Evolutionary conservation across 2,113 vertebrate genomes (phyloP).

Genomic region (Grallaria varia): DNA sequence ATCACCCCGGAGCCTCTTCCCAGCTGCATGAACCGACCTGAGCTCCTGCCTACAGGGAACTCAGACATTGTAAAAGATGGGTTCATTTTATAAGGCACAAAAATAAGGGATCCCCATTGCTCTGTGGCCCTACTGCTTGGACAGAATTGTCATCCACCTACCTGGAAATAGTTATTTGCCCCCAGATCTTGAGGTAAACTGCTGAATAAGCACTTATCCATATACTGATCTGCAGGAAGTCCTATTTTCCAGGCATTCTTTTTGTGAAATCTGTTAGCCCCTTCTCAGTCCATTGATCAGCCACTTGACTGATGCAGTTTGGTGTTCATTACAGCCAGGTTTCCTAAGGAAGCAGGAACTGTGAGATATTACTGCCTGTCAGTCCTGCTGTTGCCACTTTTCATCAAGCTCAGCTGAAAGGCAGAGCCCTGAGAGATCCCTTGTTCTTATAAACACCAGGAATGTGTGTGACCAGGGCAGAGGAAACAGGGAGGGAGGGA

Average conservation of each 20-base stretch:
- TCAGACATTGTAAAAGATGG: fast-evolving
- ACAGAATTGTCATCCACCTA: not conserved
- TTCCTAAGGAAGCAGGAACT: not conserved
- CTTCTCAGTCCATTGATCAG: not conserved
- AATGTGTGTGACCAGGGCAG: not conserved
- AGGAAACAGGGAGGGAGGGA: not conserved
- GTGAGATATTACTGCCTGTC: not conserved
- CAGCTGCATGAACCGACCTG: not conserved
- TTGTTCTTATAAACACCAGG: not conserved
- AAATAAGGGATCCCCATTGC: not conserved
- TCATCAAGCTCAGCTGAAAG: not conserved
- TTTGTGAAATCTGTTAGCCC: not conserved
- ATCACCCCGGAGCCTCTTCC: not conserved
- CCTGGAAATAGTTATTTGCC: not conserved
- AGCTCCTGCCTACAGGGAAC: not conserved
- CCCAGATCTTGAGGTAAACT: not conserved
- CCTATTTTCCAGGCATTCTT: not conserved
- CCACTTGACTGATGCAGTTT: not conserved
- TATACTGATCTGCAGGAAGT: not conserved
- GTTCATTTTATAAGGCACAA: not conserved
- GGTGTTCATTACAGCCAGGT: not conserved
- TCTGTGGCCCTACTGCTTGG: not conserved
- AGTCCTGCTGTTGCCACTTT: not conserved
- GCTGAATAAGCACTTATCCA: not conserved
- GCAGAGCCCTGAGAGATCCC: not conserved